Conservation (phyloP, 2,113 vertebrate species). For the Perca schrenkii region DNA sequence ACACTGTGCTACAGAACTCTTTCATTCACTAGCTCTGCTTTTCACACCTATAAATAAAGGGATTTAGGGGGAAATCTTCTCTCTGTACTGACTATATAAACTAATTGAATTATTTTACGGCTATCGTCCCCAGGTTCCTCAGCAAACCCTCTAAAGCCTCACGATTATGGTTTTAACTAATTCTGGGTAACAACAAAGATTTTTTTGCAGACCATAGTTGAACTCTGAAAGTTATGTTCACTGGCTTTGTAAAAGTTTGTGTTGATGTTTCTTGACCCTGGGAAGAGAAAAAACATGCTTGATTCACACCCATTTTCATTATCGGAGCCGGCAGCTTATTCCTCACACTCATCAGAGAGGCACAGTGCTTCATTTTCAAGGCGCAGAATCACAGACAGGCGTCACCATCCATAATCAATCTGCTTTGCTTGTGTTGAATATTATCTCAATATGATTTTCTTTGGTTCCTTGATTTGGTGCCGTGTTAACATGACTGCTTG, state of each 20-base stretch:
- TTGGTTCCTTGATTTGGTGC: conserved; percentile 32
- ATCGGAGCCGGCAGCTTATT: conserved; percentile 17
- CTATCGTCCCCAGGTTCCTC: conserved; percentile 24
- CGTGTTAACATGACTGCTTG: conserved; percentile 2
- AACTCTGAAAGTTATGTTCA: conserved; percentile 12
- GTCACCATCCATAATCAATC: conserved; percentile 47
- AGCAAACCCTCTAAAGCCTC: conserved; percentile 26
- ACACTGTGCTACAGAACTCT: conserved; percentile 32
- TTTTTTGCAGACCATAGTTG: conserved; percentile 5
- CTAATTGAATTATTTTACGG: conserved; percentile 63
- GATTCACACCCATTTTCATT: conserved; percentile 33
- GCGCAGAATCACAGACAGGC: conserved; percentile 36
- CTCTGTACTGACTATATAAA: conserved; percentile 41
- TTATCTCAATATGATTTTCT: conserved; percentile 35
- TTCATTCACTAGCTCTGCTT: conserved; percentile 54
- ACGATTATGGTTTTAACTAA: conserved; percentile 9
- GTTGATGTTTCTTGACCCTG: conserved; percentile 15
- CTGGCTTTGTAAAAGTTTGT: conserved; percentile 20
- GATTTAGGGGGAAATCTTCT: conserved; percentile 46
- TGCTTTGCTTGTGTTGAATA: conserved; percentile 23
- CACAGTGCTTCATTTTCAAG: conserved; percentile 27
- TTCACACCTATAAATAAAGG: conserved; percentile 62
- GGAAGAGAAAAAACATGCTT: conserved; percentile 27
- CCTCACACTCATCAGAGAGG: conserved; percentile 48
- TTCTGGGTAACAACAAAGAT: not conserved